Base-by-base conservation (phyloP, 2,888 invertebrate species). In the Carterocephalus palaemon region DNA sequence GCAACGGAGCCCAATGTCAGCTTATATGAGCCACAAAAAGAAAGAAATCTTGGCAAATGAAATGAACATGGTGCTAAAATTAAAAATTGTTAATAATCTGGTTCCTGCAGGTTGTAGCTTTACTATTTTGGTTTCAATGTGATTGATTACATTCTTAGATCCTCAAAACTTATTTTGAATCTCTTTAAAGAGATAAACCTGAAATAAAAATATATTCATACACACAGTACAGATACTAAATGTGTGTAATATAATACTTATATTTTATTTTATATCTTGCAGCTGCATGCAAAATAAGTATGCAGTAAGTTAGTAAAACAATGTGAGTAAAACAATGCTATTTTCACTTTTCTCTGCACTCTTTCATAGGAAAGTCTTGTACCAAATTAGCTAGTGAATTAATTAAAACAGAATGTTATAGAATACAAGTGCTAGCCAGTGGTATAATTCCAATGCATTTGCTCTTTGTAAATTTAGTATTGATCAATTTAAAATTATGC, bases 161-260 rank as follows among this genome's bases (percentile, higher is more conserved):
- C 37, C 24, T 16, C 24, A 7, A 24, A 16, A 13, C n/a, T n/a
- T n/a, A n/a, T n/a, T 16, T 32, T 46, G 23, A 31, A 33, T 43
- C 31, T 42, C 17, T 32, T 6, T 6, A 31, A 4, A 6, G 5
- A 23, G 1, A 4, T 32, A 19, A 24, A 41, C 41, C 41, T 41
- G 41, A 33, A 41, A 41, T 33, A 23, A 15, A n/a, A 22, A 20
- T 17, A 23, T 19, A 9, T 8, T 13, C 17, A 37, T 7, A 8
- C 28, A 39, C 23, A 38, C 19, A 12, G 8, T 23, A 28, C n/a
- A n/a, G n/a, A n/a, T n/a, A n/a, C n/a, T n/a, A n/a, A n/a, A n/a
- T n/a, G n/a, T n/a, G n/a, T n/a, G n/a, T n/a, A 17, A 26, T 8
- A 17, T 4, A 17, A 38, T n/a, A 1, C 2, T 2, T 4, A 9